Evolutionary conservation across 2,888 invertebrate species (phyloP), one percentile per base, ranked within the genome.

Genomic region (Pheosia gnoma): DNA sequence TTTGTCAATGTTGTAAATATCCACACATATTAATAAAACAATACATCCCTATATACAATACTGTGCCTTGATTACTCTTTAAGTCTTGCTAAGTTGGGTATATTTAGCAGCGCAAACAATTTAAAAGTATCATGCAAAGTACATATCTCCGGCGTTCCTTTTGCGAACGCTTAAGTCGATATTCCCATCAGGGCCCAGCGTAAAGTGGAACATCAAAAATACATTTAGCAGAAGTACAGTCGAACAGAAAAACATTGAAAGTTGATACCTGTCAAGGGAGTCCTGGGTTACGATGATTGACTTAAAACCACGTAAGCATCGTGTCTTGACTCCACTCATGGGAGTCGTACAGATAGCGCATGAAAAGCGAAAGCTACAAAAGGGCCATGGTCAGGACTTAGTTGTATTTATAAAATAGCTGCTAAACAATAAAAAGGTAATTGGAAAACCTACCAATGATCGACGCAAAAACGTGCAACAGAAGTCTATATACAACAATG

Each of bases 231-330:
- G 25, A 51, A 25, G 51, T 51, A 51, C 51, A 51, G 6, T 43
- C 43, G 43, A 6, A 43, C 43, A 43, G 5, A 43, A 49, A 9
- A 51, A 25, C 51, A 51, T 51, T 63, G 65, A 66, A 55, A 65
- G 57, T 38, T 25, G 63, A 55, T 60, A 62, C 59, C 60, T 57
- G 37, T 62, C 74, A 61, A 53, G 63, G 66, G 76, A 63, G 63
- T 55, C 39, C 57, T 75, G 59, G 56, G 51, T 64, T 59, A 62
- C 57, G 43, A 61, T 63, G 61, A 68, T 66, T n/a, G n/a, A n/a
- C n/a, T 68, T 77, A 66, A 70, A 74, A 75, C 56, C 57, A 59
- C 41, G 59, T 66, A 67, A 76, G 77, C 69, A 70, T 63, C 45
- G 53, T 58, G 56, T 60, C 65, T 59, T 69, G 71, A 74, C 61